phyloP scores from a whole-genome alignment of 2,888 invertebrate species.

The Calliopum simillimum region DNA sequence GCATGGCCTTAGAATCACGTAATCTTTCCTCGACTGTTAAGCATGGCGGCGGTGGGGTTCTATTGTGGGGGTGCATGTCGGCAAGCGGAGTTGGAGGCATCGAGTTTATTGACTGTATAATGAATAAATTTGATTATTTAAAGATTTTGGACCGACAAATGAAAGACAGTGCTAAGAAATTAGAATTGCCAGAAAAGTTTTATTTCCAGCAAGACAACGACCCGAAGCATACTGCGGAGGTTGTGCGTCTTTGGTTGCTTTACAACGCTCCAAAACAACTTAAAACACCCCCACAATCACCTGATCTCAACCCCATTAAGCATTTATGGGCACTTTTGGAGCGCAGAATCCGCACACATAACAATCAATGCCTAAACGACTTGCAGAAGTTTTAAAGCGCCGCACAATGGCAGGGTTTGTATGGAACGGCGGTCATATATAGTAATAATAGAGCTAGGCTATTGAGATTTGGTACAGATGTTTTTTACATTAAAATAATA shows the following conservation, averaged over 20 bases:
- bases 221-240: constrained; percentile 32
- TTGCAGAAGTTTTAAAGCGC: no score
- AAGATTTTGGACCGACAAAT: constrained; percentile 18
- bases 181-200: not conserved
- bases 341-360: no score
- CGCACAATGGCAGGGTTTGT: no score
- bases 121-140: constrained; percentile 10
- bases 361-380: no score
- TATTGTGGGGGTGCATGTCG: not conserved
- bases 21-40: constrained; percentile 25
- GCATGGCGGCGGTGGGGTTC: constrained; percentile 14
- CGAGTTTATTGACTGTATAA: constrained; percentile 14
- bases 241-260: constrained; percentile 34
- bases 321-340: no score
- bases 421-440: no score
- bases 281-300: no score
- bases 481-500: no score
- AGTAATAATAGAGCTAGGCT: no score
- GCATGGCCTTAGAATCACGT: constrained; percentile 41
- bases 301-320: no score
- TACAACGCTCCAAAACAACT: no score
- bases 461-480: no score
- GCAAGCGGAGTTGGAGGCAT: constrained; percentile 7
- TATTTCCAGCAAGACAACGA: constrained; percentile 16
- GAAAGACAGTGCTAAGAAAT: constrained; percentile 10